A percentile compares a stretch with the other conserved stretches of the same genome.
These are phyloP conservation scores for Epicampocera succincta DNA, from an alignment of 2,888 invertebrate species.

Conservation along the genomic window DNA sequence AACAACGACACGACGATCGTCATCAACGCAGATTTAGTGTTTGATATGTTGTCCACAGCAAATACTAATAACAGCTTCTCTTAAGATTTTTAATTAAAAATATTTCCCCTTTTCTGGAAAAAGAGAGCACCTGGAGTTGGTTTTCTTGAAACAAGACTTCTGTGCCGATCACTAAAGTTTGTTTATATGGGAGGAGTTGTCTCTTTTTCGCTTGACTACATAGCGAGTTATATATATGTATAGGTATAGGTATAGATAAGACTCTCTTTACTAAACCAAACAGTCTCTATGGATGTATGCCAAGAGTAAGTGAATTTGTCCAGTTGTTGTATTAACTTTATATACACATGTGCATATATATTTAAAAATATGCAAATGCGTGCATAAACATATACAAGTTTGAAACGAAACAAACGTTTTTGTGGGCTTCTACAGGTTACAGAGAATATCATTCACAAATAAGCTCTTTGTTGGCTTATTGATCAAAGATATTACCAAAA, in stretches of 20 bases:
- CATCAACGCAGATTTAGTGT: slow-evolving; percentile 53
- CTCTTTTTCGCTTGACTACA: slow-evolving; percentile 56
- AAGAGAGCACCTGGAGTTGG: slow-evolving; percentile 55
- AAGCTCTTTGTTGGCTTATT: slow-evolving; percentile 41
- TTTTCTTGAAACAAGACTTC: slow-evolving; percentile 4
- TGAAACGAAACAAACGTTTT: slow-evolving; percentile 16
- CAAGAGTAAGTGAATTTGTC: no score
- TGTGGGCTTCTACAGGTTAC: slow-evolving; percentile 50
- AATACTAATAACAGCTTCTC: slow-evolving; percentile 29
- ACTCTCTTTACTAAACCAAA: slow-evolving; percentile 39
- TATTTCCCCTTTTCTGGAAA: slow-evolving; percentile 46
- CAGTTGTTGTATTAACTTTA: no score
- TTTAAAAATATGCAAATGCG: no score
- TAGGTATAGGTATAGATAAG: no score
- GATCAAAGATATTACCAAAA: slow-evolving; percentile 21
- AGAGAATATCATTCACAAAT: slow-evolving; percentile 31
- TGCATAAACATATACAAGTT: no score
- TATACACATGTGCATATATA: no score
- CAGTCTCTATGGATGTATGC: neutral
- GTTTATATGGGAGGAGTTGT: slow-evolving; percentile 71
- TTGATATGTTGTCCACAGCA: slow-evolving; percentile 11
- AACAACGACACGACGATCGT: slow-evolving; percentile 36
- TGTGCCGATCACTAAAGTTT: neutral
- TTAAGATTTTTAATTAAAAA: slow-evolving; percentile 38
- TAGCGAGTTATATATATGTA: slow-evolving; percentile 4